Evolutionary conservation across 2,797 vertebrate genomes (phyloP), one percentile per base, ranked within the genome.

Genomic region (Acanthopagrus latus): DNA sequence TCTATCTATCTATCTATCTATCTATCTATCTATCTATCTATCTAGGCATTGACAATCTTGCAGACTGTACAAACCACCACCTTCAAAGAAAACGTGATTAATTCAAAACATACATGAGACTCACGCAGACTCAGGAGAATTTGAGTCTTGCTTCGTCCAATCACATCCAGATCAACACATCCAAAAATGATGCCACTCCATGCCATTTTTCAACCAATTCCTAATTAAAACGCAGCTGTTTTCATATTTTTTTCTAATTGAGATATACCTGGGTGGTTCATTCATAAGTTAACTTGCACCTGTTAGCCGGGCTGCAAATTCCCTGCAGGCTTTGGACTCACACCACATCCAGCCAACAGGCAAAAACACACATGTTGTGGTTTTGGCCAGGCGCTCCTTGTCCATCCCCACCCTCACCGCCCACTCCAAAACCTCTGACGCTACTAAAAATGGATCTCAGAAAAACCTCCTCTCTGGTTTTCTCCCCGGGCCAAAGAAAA

Each of bases 401-500:
- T 85, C 86, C 81, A 74, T 79, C 76, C 85, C 84, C 86, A 20
- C 80, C 76, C 85, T 83, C 86, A 20, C 76, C 46, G 21, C 80
- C 80, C 72, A 59, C 69, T 74, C 77, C 64, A 64, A 82, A 82
- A 84, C 64, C 82, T 82, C 75, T 17, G 54, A 84, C 25, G 57
- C 76, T 80, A 76, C 92, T 94, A 93, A 94, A 95, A 95, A 95
- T 94, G 91, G 89, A 92, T 77, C 73, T 82, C 71, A 78, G 81
- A 89, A 83, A 90, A 87, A 81, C 73, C 70, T 90, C 64, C 76
- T 86, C 55, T 81, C 52, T 80, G 86, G 78, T 83, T 91, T 91
- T 90, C 86, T 89, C 82, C 72, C 29, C 55, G n/a, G 78, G 92
- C 94, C 92, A 95, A 94, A 91, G 84, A 90, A 94, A 94, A 95